Conservation (phyloP, 1,140 invertebrate species). For the Oryctes rhinoceros region DNA sequence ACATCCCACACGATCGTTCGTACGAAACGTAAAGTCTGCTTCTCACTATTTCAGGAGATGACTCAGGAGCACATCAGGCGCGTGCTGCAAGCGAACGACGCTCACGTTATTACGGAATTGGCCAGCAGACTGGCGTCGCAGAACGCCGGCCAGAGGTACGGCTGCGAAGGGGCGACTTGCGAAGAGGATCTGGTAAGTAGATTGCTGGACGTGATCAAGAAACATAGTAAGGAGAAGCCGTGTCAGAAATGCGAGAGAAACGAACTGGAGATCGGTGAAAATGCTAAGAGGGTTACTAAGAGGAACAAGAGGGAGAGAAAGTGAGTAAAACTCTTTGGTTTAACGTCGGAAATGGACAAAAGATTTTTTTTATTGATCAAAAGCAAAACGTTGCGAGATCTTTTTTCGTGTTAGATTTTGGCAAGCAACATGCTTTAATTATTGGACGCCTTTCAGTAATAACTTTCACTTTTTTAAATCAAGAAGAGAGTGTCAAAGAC, state of each 20-base stretch:
- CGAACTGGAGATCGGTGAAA: background rate
- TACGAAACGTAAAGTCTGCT: background rate
- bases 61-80: slow-evolving; percentile 2
- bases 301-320: background rate
- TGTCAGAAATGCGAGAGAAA: background rate
- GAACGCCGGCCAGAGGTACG: background rate
- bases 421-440: no score
- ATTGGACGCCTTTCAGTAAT: no score
- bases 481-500: no score
- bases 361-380: background rate
- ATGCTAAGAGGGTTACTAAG: background rate
- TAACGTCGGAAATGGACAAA: background rate
- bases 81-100: background rate
- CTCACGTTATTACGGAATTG: background rate
- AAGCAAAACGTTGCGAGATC: background rate
- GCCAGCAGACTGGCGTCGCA: background rate
- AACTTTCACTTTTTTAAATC: no score
- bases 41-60: slow-evolving; percentile 9
- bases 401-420: no score
- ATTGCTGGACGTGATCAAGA: background rate
- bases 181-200: background rate
- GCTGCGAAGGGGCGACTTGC: background rate
- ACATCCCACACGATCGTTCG: background rate
- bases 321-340: background rate
- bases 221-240: background rate